These are phyloP conservation scores for Arnoldichthys spilopterus DNA, from an alignment of 2,797 vertebrate genomes.

Conservation along the genomic window DNA sequence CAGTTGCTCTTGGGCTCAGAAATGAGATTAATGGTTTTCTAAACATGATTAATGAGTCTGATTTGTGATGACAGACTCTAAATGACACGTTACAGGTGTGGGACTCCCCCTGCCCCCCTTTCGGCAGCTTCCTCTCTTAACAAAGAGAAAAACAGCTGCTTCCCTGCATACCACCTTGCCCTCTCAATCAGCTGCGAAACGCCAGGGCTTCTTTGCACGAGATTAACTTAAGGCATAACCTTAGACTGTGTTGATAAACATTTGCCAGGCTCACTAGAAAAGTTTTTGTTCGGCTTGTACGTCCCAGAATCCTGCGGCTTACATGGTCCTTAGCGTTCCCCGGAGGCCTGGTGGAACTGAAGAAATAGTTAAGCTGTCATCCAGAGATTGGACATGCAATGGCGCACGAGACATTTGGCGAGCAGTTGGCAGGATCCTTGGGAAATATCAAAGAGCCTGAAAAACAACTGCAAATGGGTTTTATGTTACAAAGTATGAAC, in stretches of 20 bases:
- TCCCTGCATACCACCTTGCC: constrained; percentile 54
- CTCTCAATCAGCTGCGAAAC: constrained; percentile 59
- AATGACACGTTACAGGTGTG: constrained; percentile 82
- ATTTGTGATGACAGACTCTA: constrained; percentile 75
- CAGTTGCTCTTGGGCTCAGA: constrained; percentile 67
- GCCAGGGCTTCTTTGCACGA: constrained; percentile 50
- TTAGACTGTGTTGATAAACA: constrained; percentile 78
- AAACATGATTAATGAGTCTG: constrained; percentile 79
- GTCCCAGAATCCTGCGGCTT: constrained; percentile 67
- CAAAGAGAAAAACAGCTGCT: constrained; percentile 71
- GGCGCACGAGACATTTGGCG: constrained; percentile 67
- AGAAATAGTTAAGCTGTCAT: constrained; percentile 84
- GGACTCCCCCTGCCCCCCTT: constrained; percentile 41
- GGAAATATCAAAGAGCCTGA: constrained; percentile 71
- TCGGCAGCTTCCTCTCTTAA: constrained; percentile 47
- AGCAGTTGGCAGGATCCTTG: constrained; percentile 74
- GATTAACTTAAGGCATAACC: constrained; percentile 73
- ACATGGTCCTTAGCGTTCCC: constrained; percentile 73
- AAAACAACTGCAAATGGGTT: constrained; percentile 78
- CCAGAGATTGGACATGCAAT: constrained; percentile 75
- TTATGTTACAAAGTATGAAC: constrained; percentile 73
- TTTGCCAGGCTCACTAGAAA: constrained; percentile 67
- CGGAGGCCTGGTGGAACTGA: constrained; percentile 57
- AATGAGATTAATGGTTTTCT: constrained; percentile 79
- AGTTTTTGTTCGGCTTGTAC: constrained; percentile 68